phyloP scores from a whole-genome alignment of 2,113 vertebrate species.

The Danionella cerebrum region DNA sequence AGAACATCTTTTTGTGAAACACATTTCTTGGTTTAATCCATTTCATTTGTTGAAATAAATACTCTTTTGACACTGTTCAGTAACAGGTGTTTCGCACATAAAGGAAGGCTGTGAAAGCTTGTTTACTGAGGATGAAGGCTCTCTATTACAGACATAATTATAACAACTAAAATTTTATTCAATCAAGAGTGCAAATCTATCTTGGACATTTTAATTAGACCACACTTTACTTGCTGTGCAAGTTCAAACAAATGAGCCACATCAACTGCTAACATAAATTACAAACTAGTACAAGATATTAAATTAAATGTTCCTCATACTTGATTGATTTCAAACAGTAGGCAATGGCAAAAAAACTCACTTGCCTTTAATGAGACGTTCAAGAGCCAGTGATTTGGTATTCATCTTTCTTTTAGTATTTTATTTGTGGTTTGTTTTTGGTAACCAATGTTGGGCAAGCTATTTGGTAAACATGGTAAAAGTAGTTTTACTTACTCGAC shows the following conservation, averaged over 20 bases:
- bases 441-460: too few relatives aligned
- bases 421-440: too few relatives aligned
- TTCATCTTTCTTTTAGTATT: not conserved
- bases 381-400: not conserved
- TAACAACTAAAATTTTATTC: not conserved
- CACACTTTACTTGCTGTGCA: not conserved
- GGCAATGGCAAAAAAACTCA: not conserved
- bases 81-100: too few relatives aligned
- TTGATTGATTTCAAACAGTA: not conserved
- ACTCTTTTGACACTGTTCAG: not conserved
- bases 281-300: not conserved
- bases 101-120: not conserved
- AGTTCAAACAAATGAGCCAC: not conserved
- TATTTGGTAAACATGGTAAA: too few relatives aligned
- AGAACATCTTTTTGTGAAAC: too few relatives aligned
- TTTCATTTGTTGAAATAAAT: too few relatives aligned
- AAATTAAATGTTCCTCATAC: not conserved
- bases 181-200: not conserved
- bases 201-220: constrained; percentile 1
- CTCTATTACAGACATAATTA: not conserved
- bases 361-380: not conserved
- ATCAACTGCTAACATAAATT: not conserved
- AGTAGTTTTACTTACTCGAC: too few relatives aligned
- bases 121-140: not conserved
- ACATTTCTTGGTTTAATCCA: too few relatives aligned